phyloP scores from a whole-genome alignment of 92 coral and sea anemone genomes.

The Heteractis magnifica region DNA sequence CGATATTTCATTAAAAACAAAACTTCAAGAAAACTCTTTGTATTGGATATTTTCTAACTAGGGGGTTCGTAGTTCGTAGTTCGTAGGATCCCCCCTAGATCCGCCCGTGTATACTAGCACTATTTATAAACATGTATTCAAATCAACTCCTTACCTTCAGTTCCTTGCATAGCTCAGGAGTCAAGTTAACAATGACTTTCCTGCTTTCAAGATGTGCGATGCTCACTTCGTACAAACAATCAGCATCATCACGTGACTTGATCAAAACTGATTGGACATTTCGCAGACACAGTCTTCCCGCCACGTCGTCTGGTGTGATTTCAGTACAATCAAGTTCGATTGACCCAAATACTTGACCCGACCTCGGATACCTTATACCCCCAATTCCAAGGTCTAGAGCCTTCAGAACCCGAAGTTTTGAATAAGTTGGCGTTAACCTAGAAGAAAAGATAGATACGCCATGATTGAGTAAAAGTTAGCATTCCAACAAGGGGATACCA shows the following conservation, averaged over 20 bases:
- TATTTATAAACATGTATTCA: no score
- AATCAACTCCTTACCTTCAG: slow-evolving; percentile 25
- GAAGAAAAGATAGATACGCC: neutral
- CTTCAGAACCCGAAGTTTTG: slow-evolving; percentile 41
- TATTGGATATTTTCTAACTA: no score
- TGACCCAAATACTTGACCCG: slow-evolving; percentile 57
- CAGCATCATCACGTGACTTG: slow-evolving; percentile 31
- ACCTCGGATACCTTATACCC: slow-evolving; percentile 23
- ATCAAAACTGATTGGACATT: slow-evolving; percentile 60
- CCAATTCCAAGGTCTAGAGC: slow-evolving; percentile 20
- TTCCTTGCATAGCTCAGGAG: slow-evolving; percentile 50
- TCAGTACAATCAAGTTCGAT: slow-evolving; percentile 48
- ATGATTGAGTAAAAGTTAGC: neutral
- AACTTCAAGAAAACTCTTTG: no score
- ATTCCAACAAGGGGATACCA: no score
- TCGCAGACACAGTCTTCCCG: slow-evolving; percentile 73
- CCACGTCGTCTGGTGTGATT: slow-evolving; percentile 64
- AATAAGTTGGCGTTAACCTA: slow-evolving; percentile 31
- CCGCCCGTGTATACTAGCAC: no score
- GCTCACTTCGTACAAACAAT: slow-evolving; percentile 58
- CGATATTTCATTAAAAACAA: no score
- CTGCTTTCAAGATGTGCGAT: slow-evolving; percentile 59
- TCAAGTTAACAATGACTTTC: slow-evolving; percentile 48
- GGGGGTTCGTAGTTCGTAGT: no score
- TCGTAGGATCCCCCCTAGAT: no score